phyloP scores from a whole-genome alignment of 2,113 vertebrate genomes.

The Eptatretus burgeri region DNA sequence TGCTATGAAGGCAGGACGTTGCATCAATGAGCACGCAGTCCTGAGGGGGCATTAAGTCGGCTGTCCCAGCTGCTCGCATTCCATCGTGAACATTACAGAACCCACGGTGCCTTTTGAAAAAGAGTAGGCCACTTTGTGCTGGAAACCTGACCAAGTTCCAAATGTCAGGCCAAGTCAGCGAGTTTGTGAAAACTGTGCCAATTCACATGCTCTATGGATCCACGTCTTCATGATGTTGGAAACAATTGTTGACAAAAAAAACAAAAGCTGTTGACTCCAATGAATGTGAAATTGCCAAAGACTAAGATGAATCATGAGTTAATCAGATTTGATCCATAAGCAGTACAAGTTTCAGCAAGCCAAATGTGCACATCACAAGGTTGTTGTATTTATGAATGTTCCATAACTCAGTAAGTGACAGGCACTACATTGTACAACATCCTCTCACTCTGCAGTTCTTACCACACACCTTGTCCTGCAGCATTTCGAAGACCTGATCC shows the following conservation, averaged over 20 bases:
- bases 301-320: neutral
- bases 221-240: neutral
- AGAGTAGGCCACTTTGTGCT: too few relatives aligned
- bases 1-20: too few relatives aligned
- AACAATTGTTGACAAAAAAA: conserved; percentile 9
- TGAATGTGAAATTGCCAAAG: neutral
- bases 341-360: neutral
- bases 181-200: too few relatives aligned
- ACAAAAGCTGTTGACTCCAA: conserved; percentile 7
- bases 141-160: too few relatives aligned
- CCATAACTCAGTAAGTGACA: neutral
- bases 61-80: too few relatives aligned
- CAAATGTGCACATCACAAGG: neutral
- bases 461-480: conserved; percentile 48
- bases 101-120: too few relatives aligned
- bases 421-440: neutral
- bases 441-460: neutral
- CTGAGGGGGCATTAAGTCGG: too few relatives aligned
- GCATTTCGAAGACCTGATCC: conserved; percentile 69
- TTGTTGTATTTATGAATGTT: conserved; percentile 8
- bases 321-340: neutral
- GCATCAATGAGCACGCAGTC: too few relatives aligned
- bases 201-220: too few relatives aligned
- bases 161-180: too few relatives aligned
- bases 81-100: too few relatives aligned